A percentile compares a stretch with the other conserved stretches of the same genome.
phyloP scores from a whole-genome alignment of 2,113 vertebrate species.

The Ahaetulla prasina region DNA sequence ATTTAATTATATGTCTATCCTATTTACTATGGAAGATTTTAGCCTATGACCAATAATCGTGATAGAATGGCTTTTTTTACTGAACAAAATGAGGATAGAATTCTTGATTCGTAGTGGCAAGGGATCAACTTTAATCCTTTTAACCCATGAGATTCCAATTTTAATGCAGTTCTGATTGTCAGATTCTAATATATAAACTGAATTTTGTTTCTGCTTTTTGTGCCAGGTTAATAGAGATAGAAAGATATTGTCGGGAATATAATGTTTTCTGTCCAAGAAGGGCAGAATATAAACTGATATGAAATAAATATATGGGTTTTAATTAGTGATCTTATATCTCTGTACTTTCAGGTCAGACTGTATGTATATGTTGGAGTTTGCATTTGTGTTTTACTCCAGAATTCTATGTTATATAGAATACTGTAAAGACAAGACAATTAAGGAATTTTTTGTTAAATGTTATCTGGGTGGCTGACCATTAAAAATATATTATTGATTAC shows the following conservation, averaged over 20 bases:
- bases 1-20: not conserved
- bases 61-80: not conserved
- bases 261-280: not conserved
- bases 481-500: not conserved
- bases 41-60: not conserved
- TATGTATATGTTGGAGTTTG: not conserved
- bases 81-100: not conserved
- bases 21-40: not conserved
- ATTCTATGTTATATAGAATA: not conserved
- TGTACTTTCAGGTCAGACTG: not conserved
- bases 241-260: not conserved
- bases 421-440: not conserved
- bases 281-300: not conserved
- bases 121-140: not conserved
- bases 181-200: not conserved
- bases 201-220: not conserved
- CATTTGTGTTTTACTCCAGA: not conserved
- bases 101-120: not conserved
- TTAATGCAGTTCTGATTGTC: not conserved
- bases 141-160: not conserved
- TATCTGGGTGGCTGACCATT: not conserved
- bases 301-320: not conserved
- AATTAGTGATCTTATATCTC: not conserved
- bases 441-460: not conserved
- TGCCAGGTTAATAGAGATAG: not conserved